These are phyloP conservation scores for Drosophila austrosaltans DNA, from an alignment of 2,888 invertebrate genomes.

Conservation along the genomic window DNA sequence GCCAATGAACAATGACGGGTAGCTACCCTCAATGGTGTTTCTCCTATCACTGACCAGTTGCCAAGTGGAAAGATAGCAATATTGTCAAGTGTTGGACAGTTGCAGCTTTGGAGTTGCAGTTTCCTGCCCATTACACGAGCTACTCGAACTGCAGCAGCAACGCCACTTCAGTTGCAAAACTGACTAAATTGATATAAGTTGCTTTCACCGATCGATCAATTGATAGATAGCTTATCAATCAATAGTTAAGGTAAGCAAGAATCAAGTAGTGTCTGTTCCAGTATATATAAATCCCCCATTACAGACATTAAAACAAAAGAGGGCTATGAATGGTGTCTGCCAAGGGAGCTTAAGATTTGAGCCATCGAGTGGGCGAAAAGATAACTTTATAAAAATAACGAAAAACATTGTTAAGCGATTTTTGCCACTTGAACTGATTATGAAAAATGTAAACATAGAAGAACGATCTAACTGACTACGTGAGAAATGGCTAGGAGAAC, in stretches of 20 bases:
- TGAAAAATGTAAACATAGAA: background rate
- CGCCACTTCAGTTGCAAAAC: conserved; percentile 6
- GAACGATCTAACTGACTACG: background rate
- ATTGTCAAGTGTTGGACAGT: conserved; percentile 48
- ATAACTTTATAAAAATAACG: background rate
- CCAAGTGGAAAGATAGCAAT: conserved; percentile 54
- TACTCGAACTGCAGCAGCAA: background rate
- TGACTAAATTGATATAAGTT: conserved; percentile 8
- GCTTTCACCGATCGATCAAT: background rate
- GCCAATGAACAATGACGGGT: conserved; percentile 68
- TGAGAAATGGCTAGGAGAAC: background rate
- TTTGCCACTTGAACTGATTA: conserved; percentile 5
- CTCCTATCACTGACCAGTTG: conserved; percentile 18
- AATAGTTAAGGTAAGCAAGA: background rate
- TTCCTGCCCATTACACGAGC: conserved; percentile 53
- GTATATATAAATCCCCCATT: too few species aligned
- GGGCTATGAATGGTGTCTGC: background rate
- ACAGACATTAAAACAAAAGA: background rate
- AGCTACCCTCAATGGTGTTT: conserved; percentile 41
- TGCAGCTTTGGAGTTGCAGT: conserved; percentile 62
- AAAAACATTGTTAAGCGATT: conserved; percentile 1
- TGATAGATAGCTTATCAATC: background rate
- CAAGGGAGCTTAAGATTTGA: too few species aligned
- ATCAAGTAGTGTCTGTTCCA: background rate
- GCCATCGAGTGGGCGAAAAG: too few species aligned